Conservation (phyloP, 30 jellyfish, hydroid and myxozoan species). For the Cassiopea xamachana region DNA sequence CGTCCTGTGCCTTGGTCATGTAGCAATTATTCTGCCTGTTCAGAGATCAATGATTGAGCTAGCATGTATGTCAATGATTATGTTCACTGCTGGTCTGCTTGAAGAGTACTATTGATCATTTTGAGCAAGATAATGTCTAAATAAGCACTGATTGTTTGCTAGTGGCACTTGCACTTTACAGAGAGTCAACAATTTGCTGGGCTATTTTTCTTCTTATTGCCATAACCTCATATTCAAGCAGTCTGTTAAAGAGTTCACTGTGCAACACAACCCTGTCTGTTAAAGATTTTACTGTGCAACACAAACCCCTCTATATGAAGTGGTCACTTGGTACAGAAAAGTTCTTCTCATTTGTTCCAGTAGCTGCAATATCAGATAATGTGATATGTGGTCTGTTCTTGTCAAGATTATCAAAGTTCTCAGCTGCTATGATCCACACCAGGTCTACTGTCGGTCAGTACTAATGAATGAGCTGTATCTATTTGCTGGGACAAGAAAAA, state of each 20-base stretch:
- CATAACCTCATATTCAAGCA: no score
- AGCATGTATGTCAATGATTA: background rate
- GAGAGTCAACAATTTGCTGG: background rate
- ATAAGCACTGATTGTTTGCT: background rate
- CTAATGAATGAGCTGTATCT: no score
- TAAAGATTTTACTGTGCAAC: no score
- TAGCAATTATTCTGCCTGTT: background rate
- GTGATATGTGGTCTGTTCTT: no score
- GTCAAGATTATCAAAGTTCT: background rate
- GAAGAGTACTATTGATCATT: background rate
- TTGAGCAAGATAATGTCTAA: background rate
- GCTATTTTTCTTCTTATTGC: no score
- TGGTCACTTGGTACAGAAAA: no score
- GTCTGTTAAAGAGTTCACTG: no score
- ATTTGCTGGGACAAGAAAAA: no score
- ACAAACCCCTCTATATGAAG: no score
- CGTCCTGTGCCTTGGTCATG: background rate
- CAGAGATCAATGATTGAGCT: background rate
- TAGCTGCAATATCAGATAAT: background rate
- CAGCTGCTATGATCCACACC: background rate
- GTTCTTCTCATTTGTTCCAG: background rate
- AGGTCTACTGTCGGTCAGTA: no score
- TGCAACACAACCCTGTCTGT: no score
- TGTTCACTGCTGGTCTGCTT: background rate
- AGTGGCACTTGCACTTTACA: background rate